A percentile compares a stretch with the other conserved stretches of the same genome.
These are phyloP conservation scores for Penaeus japonicus DNA, from an alignment of 1,140 invertebrate species.

Conservation along the genomic window DNA sequence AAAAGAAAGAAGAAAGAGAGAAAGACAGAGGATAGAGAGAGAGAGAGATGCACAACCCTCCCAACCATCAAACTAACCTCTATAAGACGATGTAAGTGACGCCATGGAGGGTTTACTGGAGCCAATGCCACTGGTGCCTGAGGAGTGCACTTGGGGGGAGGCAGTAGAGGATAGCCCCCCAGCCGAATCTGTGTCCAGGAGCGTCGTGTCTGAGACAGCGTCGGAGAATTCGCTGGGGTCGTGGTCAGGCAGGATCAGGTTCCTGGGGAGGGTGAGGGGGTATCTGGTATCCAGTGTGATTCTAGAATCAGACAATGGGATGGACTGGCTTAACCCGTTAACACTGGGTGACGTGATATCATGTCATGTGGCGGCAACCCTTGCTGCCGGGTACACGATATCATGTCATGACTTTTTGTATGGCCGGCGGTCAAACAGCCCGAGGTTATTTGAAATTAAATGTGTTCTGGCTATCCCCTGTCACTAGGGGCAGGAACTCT, in stretches of 20 bases:
- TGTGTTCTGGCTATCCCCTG: too few species aligned
- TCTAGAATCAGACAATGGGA: too few species aligned
- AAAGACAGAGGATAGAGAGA: background rate
- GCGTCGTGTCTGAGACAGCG: conserved; percentile 61
- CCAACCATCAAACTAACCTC: background rate
- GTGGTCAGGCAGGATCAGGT: conserved; percentile 36
- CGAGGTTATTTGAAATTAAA: too few species aligned
- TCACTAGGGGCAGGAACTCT: too few species aligned
- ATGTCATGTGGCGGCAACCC: too few species aligned
- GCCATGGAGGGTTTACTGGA: conserved; percentile 53
- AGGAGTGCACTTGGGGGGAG: conserved; percentile 21
- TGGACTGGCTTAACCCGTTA: too few species aligned
- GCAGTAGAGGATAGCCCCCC: conserved; percentile 31
- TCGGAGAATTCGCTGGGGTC: conserved; percentile 61
- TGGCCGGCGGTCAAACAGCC: too few species aligned
- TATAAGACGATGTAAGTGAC: conserved; percentile 39
- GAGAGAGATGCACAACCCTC: background rate
- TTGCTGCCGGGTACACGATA: too few species aligned
- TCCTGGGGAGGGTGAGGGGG: conserved; percentile 7
- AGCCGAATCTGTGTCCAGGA: conserved; percentile 40
- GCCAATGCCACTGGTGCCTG: conserved; percentile 40
- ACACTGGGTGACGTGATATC: too few species aligned
- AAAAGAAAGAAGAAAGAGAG: background rate
- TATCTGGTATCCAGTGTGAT: too few species aligned
- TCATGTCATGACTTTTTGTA: too few species aligned